Evolutionary conservation across 2,113 vertebrate genomes (phyloP).

Genomic region (Muscicapa adusta): DNA sequence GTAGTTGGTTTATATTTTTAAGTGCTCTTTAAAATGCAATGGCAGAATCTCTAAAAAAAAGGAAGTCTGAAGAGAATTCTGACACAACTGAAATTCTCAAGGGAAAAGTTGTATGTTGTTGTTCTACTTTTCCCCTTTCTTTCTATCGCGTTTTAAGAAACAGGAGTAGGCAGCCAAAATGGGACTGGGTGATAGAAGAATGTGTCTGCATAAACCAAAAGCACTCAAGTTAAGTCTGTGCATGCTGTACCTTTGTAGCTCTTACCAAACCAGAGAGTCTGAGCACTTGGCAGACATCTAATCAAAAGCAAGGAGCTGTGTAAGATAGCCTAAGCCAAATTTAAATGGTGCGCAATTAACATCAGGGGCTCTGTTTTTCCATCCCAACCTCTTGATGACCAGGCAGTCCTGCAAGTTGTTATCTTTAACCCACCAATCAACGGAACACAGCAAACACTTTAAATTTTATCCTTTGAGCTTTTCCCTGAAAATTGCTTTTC

Average conservation of each 20-base stretch:
- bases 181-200: not conserved
- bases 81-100: not conserved
- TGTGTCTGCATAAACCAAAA: not conserved
- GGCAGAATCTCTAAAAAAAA: not conserved
- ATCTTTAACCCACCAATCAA: not conserved
- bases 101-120: not conserved
- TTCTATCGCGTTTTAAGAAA: not conserved
- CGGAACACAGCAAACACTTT: not conserved
- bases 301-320: not conserved
- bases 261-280: not conserved
- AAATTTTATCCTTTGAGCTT: not conserved
- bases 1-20: not conserved
- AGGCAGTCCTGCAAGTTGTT: not conserved
- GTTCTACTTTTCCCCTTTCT: not conserved
- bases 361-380: not conserved
- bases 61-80: not conserved
- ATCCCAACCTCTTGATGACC: not conserved
- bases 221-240: fast-evolving
- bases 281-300: not conserved
- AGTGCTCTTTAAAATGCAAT: not conserved
- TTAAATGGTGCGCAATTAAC: not conserved
- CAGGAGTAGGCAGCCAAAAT: not conserved
- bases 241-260: not conserved
- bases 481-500: not conserved
- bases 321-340: not conserved